These are phyloP conservation scores for Ptychodera flava DNA, from an alignment of 35 echinoderm and acorn worm genomes.

Conservation along the genomic window DNA sequence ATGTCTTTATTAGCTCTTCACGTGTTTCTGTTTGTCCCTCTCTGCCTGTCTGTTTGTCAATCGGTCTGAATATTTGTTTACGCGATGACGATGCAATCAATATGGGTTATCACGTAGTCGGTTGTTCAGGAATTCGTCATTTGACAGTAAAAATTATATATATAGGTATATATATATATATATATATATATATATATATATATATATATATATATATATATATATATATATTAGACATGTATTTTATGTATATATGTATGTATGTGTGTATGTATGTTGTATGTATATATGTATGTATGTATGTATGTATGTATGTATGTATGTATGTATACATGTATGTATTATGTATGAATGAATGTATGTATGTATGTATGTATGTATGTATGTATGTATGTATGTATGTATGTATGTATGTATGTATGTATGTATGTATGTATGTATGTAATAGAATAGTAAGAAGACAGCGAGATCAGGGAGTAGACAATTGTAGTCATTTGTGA, in stretches of 20 bases:
- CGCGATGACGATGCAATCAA: too few species aligned
- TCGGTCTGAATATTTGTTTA: background rate
- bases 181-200: background rate
- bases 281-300: background rate
- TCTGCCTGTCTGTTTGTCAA: background rate
- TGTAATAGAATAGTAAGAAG: background rate
- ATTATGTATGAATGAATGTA: background rate
- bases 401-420: constrained; percentile 2
- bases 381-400: background rate
- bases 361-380: constrained; percentile 2
- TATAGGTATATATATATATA: background rate
- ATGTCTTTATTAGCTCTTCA: too few species aligned
- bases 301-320: constrained; percentile 2
- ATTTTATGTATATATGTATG: background rate
- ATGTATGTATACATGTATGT: background rate
- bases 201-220: background rate
- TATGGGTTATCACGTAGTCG: too few species aligned
- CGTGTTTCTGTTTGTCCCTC: too few species aligned
- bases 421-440: background rate
- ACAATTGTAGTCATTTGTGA: too few species aligned
- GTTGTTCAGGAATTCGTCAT: background rate
- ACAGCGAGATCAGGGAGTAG: too few species aligned
- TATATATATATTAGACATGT: background rate
- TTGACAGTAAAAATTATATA: background rate
- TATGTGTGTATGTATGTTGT: background rate